A percentile compares a stretch with the other conserved stretches of the same genome.
phyloP scores from a whole-genome alignment of 1,140 invertebrate species.

The Lamellibrachia luymesi region DNA sequence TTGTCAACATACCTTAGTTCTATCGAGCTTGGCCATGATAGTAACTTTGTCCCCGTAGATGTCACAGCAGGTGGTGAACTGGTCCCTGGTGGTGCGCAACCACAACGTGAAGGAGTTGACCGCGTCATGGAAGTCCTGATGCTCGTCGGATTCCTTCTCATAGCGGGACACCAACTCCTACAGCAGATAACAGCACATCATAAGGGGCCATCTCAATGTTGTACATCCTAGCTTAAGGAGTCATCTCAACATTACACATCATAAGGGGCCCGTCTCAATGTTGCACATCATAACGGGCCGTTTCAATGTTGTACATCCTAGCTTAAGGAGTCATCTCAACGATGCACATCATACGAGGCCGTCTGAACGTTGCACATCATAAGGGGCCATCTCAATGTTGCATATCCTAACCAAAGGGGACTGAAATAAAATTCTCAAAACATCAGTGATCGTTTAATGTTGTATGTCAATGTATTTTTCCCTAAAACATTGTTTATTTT shows the following conservation, averaged over 20 bases:
- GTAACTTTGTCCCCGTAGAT: slow-evolving; percentile 88
- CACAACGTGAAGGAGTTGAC: slow-evolving; percentile 89
- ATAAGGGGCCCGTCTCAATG: no score
- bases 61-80: slow-evolving; percentile 88
- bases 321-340: no score
- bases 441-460: no score
- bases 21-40: slow-evolving; percentile 73
- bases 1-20: slow-evolving; percentile 65
- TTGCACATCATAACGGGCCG: no score
- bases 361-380: no score
- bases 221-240: not conserved
- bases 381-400: no score
- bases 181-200: slow-evolving; percentile 37
- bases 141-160: slow-evolving; percentile 61
- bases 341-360: no score
- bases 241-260: no score
- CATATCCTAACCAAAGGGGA: not conserved
- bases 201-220: slow-evolving; percentile 34
- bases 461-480: no score
- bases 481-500: no score
- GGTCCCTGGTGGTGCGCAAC: slow-evolving; percentile 84
- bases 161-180: slow-evolving; percentile 64
- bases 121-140: slow-evolving; percentile 62
- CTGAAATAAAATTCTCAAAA: no score
- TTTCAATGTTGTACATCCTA: no score